Evolutionary conservation across 1,140 invertebrate species (phyloP).

Genomic region (Listronotus oregonensis): DNA sequence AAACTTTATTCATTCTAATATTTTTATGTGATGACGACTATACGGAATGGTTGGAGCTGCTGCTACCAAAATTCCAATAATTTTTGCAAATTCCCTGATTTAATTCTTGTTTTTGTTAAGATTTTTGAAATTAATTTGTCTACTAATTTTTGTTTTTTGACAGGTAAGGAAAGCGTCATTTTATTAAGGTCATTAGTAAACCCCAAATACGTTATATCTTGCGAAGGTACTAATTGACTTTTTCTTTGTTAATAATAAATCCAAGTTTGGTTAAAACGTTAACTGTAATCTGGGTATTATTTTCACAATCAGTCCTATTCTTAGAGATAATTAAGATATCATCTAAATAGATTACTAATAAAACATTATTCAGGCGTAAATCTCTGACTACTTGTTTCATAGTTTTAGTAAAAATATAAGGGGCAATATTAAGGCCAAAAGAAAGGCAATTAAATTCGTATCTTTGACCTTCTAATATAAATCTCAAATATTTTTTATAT

Average conservation of each 20-base stretch:
- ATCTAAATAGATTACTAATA: background rate
- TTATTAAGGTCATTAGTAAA: too few species aligned
- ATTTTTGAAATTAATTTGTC: too few species aligned
- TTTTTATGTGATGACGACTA: too few species aligned
- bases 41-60: too few species aligned
- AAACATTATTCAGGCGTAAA: slow-evolving; percentile 18
- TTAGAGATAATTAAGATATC: slow-evolving; percentile 33
- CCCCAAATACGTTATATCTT: too few species aligned
- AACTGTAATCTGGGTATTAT: slow-evolving; percentile 23
- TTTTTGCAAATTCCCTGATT: too few species aligned
- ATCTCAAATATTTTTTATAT: slow-evolving; percentile 12
- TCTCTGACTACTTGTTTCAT: slow-evolving; percentile 17
- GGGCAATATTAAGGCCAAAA: slow-evolving; percentile 9
- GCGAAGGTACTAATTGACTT: background rate
- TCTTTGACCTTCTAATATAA: background rate
- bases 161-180: too few species aligned
- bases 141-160: too few species aligned
- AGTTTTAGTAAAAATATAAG: slow-evolving; percentile 20
- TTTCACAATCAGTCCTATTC: slow-evolving; percentile 21
- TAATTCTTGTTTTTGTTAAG: too few species aligned
- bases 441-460: slow-evolving; percentile 6
- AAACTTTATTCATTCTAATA: too few species aligned
- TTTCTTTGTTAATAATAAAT: slow-evolving; percentile 30
- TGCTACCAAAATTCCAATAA: too few species aligned
- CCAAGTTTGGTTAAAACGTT: slow-evolving; percentile 37